phyloP scores from a whole-genome alignment of 2,888 invertebrate species.

The Nomada fucata region DNA sequence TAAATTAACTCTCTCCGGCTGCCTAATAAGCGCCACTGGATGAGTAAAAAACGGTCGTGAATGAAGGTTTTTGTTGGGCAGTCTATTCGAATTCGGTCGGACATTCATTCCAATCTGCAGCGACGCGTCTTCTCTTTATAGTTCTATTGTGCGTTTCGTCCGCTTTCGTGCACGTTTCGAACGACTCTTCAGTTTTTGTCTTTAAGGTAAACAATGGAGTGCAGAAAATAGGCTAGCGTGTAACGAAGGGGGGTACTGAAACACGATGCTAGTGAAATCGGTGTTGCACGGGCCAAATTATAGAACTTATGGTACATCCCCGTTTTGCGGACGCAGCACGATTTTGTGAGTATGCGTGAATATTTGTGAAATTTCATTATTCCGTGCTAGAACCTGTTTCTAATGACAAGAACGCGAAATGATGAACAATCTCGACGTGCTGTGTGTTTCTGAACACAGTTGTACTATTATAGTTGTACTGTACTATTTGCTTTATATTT shows the following conservation, averaged over 20 bases:
- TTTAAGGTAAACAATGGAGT: conserved; percentile 7
- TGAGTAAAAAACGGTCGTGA: neutral
- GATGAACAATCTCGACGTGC: no score
- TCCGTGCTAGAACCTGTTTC: no score
- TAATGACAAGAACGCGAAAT: no score
- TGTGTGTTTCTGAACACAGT: no score
- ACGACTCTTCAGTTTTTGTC: conserved; percentile 9
- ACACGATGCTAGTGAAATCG: neutral
- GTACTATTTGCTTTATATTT: no score
- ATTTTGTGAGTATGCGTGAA: no score
- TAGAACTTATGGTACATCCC: neutral
- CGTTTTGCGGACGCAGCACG: neutral
- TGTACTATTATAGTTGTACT: no score
- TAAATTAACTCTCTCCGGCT: conserved; percentile 27
- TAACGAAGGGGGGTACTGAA: conserved; percentile 11
- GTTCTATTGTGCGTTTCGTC: neutral
- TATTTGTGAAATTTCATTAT: no score
- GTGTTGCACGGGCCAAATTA: neutral
- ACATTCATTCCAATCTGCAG: neutral
- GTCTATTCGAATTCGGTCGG: neutral
- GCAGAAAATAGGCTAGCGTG: neutral
- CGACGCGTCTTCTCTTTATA: neutral
- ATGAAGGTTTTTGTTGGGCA: conserved; percentile 7
- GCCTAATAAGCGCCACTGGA: conserved; percentile 14
- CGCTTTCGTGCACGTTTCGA: conserved; percentile 15